Base-by-base conservation (phyloP, 2,113 vertebrate species). In the Erythrocercus mccallii region DNA sequence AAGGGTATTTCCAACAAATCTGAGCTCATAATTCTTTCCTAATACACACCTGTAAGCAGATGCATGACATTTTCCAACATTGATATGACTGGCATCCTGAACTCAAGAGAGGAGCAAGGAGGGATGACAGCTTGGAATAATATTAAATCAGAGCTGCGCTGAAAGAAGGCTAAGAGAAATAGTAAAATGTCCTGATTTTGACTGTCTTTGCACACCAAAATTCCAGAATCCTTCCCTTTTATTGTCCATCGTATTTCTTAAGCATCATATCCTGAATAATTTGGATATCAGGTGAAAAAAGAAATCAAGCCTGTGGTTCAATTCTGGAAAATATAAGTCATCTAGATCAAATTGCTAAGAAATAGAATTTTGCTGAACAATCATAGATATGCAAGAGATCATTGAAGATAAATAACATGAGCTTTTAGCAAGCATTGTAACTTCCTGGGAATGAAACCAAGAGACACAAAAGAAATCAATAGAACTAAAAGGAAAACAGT, bases 401-500 rank as follows among this genome's bases (percentile, higher is more conserved):
- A 66, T 25, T 20, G 71, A 86, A 88, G 81, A 92, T 83, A 93
- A 95, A 88, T 80, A 90, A 79, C 28, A 50, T 4, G 30, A 78
- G 86, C 69, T 87, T 93, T 95, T 91, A 92, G 68, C 71, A 86
- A 84, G 86, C 38, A 91, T 53, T 85, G 9, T 58, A 72, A 89
- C 19, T 81, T 92, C 62, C 74, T 83, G 51, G 53, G 86, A 92
- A 89, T 81, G 50, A 45, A 92, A 91, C 37, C 54, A 84, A 81
- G 53, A 95, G 60, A 74, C 47, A 86, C 79, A 83, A 71, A 93
- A 93, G 47, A 94, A 96, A 96, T 95, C 81, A 73, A 91, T 91
- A 85, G 48, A 88, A 94, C 45, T 84, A 81, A 89, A 94, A 83
- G 61, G 57, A 64, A 60, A 87, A 71, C 24, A 64, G 31, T 54